Conservation (phyloP, 1,140 invertebrate genomes). For the Kradibia gibbosae region DNA sequence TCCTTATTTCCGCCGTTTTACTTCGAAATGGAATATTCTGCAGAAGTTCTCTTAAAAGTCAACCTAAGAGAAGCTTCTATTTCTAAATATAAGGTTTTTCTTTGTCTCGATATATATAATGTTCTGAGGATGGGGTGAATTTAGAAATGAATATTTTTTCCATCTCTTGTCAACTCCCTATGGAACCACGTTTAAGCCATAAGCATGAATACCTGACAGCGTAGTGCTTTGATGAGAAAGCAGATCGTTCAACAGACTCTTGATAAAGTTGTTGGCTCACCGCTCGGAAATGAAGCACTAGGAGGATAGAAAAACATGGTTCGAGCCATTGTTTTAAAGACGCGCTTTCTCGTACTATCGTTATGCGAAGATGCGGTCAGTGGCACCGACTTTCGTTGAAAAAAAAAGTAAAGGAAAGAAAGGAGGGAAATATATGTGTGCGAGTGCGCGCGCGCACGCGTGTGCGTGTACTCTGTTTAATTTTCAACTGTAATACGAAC, state of each 20-base stretch:
- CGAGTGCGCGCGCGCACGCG: too few species aligned
- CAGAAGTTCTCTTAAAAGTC: too few species aligned
- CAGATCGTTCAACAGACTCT: background rate
- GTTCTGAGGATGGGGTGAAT: too few species aligned
- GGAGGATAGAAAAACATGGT: background rate
- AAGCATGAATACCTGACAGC: background rate
- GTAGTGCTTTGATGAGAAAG: background rate
- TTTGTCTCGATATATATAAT: too few species aligned
- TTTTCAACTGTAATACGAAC: conserved; percentile 21
- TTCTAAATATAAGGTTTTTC: too few species aligned
- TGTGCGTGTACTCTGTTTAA: conserved; percentile 1
- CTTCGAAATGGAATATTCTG: background rate
- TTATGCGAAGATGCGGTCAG: background rate
- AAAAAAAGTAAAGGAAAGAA: background rate
- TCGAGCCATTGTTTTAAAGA: background rate
- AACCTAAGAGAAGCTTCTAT: too few species aligned
- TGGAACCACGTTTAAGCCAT: background rate
- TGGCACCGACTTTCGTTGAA: background rate
- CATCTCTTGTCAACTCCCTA: background rate
- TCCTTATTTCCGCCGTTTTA: background rate
- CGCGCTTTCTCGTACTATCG: background rate
- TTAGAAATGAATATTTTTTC: background rate
- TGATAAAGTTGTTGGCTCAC: background rate
- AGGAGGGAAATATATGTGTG: background rate
- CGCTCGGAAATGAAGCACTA: conserved; percentile 9